Base-by-base conservation (phyloP, 2,113 vertebrate genomes). In the Cynoglossus semilaevis region DNA sequence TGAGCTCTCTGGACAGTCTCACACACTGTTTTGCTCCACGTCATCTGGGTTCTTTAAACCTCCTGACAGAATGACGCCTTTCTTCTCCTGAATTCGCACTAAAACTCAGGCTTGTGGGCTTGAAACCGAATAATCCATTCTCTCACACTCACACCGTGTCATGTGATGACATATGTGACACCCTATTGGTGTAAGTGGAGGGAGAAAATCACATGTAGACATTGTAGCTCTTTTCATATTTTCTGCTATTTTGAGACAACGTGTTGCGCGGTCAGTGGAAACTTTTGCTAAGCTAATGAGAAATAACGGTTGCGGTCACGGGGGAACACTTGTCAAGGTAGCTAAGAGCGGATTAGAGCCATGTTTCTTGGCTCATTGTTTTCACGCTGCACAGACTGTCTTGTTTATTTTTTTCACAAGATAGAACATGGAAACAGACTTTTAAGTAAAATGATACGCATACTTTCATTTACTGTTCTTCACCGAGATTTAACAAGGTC, bases 11-110 rank as follows among this genome's bases (percentile, higher is more conserved):
- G 84, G 70, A 79, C 82, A 84, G 79, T 90, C 84, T 80, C 76
- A 74, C 84, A 77, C 80, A 87, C 85, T 89, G 85, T 86, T 85
- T 86, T 89, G 82, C 77, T 89, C 83, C 69, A 74, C 70, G 85
- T 92, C 90, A 89, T 87, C 88, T 83, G 7, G 18, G 82, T 67
- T 67, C 79, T 87, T 81, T 82, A 80, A 85, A 80, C 35, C 76
- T 47, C 49, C 82, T 72, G 63, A 74, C 67, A 93, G 89, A 93
- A 94, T 88, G 91, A 88, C 62, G 77, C 70, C 88, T 93, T 94
- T 95, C 91, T 95, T 91, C 84, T 79, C 66, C 80, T 70, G 83
- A 81, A 50, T 47, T 40, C 77, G 79, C 84, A 17, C 85, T 82
- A 88, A 85, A 83, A 85, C 22, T 77, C 77, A 86, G 75, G 78